A percentile compares a stretch with the other conserved stretches of the same genome.
Conservation (phyloP, 2,113 vertebrate genomes). For the Pangasianodon hypophthalmus region DNA sequence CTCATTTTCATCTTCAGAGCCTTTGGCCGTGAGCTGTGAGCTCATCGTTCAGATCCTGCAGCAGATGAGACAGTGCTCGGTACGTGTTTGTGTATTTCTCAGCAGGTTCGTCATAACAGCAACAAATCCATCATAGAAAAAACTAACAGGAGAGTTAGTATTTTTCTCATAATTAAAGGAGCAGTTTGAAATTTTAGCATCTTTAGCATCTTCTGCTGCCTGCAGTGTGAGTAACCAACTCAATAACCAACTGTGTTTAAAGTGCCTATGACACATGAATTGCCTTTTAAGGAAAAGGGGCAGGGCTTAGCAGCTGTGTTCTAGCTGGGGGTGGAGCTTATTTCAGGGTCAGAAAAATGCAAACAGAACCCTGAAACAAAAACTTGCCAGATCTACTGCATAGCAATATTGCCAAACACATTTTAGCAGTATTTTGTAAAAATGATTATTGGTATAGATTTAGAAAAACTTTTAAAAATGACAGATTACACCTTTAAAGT, state of each 20-base stretch:
- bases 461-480: neutral
- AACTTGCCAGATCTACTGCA: too few relatives aligned
- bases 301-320: neutral
- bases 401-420: neutral
- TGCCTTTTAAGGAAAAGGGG: neutral
- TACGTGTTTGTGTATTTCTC: conserved; percentile 32
- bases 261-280: neutral
- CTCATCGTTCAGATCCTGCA: conserved; percentile 75
- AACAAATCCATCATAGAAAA: neutral
- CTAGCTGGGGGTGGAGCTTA: too few relatives aligned
- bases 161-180: neutral
- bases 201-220: neutral
- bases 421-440: neutral
- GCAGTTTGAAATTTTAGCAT: neutral
- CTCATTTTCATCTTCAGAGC: conserved; percentile 49
- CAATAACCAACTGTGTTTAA: neutral
- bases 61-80: conserved; percentile 80
- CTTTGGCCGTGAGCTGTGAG: conserved; percentile 71
- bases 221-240: neutral
- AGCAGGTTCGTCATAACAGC: neutral
- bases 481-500: neutral
- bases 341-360: neutral
- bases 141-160: neutral
- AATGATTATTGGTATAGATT: neutral
- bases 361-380: neutral